Evolutionary conservation across 2,113 vertebrate genomes (phyloP).

Genomic region (Leucopternis melanops): DNA sequence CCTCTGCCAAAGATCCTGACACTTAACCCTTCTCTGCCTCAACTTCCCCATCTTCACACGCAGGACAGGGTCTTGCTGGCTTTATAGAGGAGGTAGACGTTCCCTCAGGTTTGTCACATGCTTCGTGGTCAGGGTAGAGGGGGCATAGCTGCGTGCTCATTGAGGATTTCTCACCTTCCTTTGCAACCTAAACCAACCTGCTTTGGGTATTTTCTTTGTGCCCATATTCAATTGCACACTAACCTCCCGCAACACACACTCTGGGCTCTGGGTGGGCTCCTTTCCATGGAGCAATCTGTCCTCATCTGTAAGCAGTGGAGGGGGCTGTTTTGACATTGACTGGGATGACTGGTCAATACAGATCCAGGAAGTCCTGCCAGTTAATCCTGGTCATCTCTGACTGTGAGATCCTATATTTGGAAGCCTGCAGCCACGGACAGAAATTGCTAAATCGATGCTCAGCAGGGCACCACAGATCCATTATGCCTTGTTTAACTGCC

Average conservation of each 20-base stretch:
- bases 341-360: background rate
- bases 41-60: background rate
- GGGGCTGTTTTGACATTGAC: background rate
- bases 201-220: background rate
- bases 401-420: conserved; percentile 1
- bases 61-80: background rate
- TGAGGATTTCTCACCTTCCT: background rate
- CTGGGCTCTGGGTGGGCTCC: background rate
- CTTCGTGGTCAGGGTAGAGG: background rate
- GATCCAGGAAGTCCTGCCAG: background rate
- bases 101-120: background rate
- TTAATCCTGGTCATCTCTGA: background rate
- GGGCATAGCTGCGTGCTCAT: background rate
- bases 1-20: background rate
- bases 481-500: background rate
- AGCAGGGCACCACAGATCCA: background rate
- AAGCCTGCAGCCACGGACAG: background rate
- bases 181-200: background rate
- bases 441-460: background rate
- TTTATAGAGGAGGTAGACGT: background rate
- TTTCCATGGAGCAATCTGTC: background rate
- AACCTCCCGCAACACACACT: accelerated
- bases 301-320: background rate
- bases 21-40: background rate
- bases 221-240: background rate